Percentiles rank a stretch among this genome's conserved stretches.
These are phyloP conservation scores for Scaptodrosophila lebanonensis DNA, from an alignment of 1,140 invertebrate species.

Conservation along the genomic window DNA sequence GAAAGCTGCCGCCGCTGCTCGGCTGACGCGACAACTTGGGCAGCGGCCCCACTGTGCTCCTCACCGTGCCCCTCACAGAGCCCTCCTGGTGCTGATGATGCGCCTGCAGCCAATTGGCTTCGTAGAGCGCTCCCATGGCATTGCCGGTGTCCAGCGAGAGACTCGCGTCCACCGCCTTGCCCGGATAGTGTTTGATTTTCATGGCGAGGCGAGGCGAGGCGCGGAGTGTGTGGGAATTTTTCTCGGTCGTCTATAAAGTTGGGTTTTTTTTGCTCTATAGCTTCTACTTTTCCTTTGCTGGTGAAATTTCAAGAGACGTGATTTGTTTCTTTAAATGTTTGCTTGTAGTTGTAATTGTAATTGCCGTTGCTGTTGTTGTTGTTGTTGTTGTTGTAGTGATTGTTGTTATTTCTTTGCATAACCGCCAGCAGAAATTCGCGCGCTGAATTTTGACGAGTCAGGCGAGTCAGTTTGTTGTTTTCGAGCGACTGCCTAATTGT, in stretches of 20 bases:
- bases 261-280: slow-evolving; percentile 10
- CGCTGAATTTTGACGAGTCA: slow-evolving; percentile 67
- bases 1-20: slow-evolving; percentile 50
- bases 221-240: too few species aligned
- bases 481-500: slow-evolving; percentile 32
- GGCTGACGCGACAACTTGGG: slow-evolving; percentile 38
- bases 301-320: slow-evolving; percentile 49
- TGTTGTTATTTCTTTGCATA: slow-evolving; percentile 51
- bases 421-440: slow-evolving; percentile 54
- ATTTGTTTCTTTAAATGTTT: slow-evolving; percentile 34
- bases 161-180: slow-evolving; percentile 83
- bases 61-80: too few species aligned
- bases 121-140: slow-evolving; percentile 86
- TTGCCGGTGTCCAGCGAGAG: slow-evolving; percentile 81
- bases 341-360: slow-evolving; percentile 14
- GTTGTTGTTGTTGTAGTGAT: not conserved
- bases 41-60: too few species aligned
- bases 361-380: slow-evolving; percentile 26
- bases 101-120: slow-evolving; percentile 88
- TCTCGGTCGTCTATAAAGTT: not conserved
- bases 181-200: slow-evolving; percentile 90
- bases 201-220: slow-evolving; percentile 79
- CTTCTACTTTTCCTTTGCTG: slow-evolving; percentile 45
- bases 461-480: not conserved
- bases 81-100: slow-evolving; percentile 49